A percentile compares a stretch with the other conserved stretches of the same genome.
These are phyloP conservation scores for Liopterus haemorrhoidalis DNA, from an alignment of 2,888 invertebrate species.

Conservation along the genomic window DNA sequence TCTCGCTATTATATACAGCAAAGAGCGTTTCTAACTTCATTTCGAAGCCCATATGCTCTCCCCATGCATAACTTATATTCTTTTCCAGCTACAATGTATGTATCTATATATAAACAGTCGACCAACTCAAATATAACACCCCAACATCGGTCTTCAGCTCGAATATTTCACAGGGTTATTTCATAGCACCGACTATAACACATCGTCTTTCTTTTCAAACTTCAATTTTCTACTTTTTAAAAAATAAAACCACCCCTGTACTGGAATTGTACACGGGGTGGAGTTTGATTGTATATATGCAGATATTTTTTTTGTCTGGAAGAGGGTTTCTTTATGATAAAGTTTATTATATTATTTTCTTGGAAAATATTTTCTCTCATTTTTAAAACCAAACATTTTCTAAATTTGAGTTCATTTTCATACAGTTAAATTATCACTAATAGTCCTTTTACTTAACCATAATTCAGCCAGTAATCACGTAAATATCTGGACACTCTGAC, in stretches of 20 bases:
- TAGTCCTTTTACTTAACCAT: too few relatives aligned
- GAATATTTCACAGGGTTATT: slow-evolving; percentile 1
- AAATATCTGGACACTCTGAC: too few relatives aligned
- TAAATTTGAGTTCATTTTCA: too few relatives aligned
- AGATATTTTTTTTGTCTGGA: too few relatives aligned
- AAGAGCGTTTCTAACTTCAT: slow-evolving; percentile 33
- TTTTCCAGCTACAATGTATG: slow-evolving; percentile 29
- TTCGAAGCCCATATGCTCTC: slow-evolving; percentile 34
- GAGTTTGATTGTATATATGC: too few relatives aligned
- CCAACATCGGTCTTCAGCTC: neutral
- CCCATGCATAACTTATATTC: slow-evolving; percentile 36
- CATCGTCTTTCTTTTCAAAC: slow-evolving; percentile 15
- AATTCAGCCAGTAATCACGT: too few relatives aligned
- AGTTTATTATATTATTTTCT: too few relatives aligned
- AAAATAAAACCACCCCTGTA: slow-evolving; percentile 2
- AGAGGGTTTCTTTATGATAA: too few relatives aligned
- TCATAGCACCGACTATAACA: slow-evolving; percentile 10
- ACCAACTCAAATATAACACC: slow-evolving; percentile 1
- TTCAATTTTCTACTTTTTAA: slow-evolving; percentile 15
- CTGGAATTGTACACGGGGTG: too few relatives aligned
- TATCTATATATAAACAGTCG: slow-evolving; percentile 11
- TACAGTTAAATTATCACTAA: too few relatives aligned
- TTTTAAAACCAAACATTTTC: too few relatives aligned
- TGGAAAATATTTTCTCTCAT: too few relatives aligned
- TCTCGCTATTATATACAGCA: neutral